These are phyloP conservation scores for Brachirus orientalis DNA, from an alignment of 2,113 vertebrate species.

Conservation along the genomic window DNA sequence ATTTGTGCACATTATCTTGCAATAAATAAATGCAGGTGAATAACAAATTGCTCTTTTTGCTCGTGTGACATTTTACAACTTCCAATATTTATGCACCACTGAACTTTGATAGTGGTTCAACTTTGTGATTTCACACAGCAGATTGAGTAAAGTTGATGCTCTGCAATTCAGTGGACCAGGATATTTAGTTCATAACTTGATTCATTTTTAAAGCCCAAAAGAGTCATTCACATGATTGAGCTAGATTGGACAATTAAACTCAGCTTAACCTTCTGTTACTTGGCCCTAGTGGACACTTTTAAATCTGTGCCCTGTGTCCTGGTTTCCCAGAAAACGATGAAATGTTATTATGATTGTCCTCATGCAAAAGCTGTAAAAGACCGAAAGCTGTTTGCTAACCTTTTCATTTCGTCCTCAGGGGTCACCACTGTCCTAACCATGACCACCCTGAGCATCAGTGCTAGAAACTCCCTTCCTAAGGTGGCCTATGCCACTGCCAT, in stretches of 20 bases:
- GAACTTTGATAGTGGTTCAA: constrained; percentile 20
- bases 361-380: constrained; percentile 7
- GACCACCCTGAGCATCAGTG: constrained; percentile 99
- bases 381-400: constrained; percentile 8
- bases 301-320: not conserved
- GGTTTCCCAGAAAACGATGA: constrained; percentile 2
- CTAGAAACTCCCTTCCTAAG: constrained; percentile 98
- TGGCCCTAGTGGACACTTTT: not conserved
- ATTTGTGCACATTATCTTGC: too few species aligned
- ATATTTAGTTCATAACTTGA: not conserved
- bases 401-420: constrained; percentile 81
- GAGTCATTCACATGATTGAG: not conserved
- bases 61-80: too few species aligned
- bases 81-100: constrained; percentile 15
- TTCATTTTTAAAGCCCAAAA: not conserved
- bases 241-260: not conserved
- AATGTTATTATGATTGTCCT: not conserved
- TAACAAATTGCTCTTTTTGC: too few species aligned
- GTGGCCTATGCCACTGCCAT: constrained; percentile 99
- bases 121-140: constrained; percentile 29
- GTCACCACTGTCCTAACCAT: constrained; percentile 99
- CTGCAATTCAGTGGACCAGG: constrained; percentile 6
- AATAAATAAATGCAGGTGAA: too few species aligned
- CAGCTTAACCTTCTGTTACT: not conserved
- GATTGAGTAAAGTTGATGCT: constrained; percentile 21